These are phyloP conservation scores for Hoplostethus atlanticus DNA, from an alignment of 2,797 vertebrate genomes.

Conservation along the genomic window DNA sequence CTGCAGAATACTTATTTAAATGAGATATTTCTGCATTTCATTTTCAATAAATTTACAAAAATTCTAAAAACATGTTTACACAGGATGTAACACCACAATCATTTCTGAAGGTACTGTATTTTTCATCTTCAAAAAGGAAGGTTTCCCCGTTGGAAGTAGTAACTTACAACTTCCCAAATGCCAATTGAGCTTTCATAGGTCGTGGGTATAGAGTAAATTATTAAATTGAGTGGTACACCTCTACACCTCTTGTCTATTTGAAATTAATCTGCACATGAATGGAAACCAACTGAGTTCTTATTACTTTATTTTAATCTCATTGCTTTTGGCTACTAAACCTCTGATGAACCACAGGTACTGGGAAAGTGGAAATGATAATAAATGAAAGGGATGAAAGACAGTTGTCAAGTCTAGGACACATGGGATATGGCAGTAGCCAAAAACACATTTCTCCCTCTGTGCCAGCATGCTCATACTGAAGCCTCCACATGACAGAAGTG, in stretches of 20 bases:
- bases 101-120: background rate
- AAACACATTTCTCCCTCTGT: constrained; percentile 46
- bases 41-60: too few relatives aligned
- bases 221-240: background rate
- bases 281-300: constrained; percentile 7
- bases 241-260: background rate
- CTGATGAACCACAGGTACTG: constrained; percentile 50
- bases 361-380: constrained; percentile 54
- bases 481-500: constrained; percentile 59
- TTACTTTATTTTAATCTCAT: constrained; percentile 44
- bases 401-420: constrained; percentile 70
- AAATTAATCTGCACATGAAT: constrained; percentile 25
- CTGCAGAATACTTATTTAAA: too few relatives aligned
- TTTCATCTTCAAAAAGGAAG: background rate
- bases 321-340: constrained; percentile 47
- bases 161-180: too few relatives aligned
- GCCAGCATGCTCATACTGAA: constrained; percentile 53
- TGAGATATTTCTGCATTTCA: too few relatives aligned
- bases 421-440: constrained; percentile 56
- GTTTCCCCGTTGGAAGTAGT: background rate
- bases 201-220: too few relatives aligned
- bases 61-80: too few relatives aligned
- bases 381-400: constrained; percentile 67
- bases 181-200: too few relatives aligned
- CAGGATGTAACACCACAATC: background rate